Evolutionary conservation across 2,888 invertebrate genomes (phyloP), one percentile per base, ranked within the genome.

Genomic region (Leucania comma): DNA sequence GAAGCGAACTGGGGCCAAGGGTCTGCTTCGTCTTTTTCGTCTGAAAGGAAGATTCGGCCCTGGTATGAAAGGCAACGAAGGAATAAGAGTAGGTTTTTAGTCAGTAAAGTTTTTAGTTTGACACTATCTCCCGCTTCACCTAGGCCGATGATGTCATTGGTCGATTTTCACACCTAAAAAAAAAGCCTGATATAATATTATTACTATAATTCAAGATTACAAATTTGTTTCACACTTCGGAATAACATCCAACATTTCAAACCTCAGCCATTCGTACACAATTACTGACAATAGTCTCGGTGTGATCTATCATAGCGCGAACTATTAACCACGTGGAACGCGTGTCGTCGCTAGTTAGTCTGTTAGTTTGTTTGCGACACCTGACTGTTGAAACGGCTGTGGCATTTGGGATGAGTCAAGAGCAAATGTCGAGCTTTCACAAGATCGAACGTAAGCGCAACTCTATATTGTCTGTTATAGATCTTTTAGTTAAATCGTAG

Each of bases 391-490:
- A 87, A 90, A 91, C 79, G 65, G 60, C 78, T 89, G 91, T 89
- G 92, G 81, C 89, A 91, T 91, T 91, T 91, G 82, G 80, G 76
- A 85, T 73, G 80, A 80, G 81, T 86, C 86, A 87, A 87, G 84
- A 83, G 82, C 86, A 88, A 91, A 92, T 92, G 91, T 86, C 89
- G 89, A 75, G 87, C 88, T 91, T 90, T 90, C 88, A 84, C 88
- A 86, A 71, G 69, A 63, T 63, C 58, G 54, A 68, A 53, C 56
- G 59, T 32, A 56, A 67, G 53, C 60, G 56, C 54, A 66, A 59
- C 73, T 68, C 46, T 57, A 78, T 65, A 75, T 63, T 70, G 69
- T 75, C 74, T 74, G 73, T 65, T 78, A 69, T 71, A 72, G 78
- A 83, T 80, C 50, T 68, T 75, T 68, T 58, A 58, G 29, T 51